Conservation (phyloP, 2,113 vertebrate genomes). For the Trichomycterus rosablanca region DNA sequence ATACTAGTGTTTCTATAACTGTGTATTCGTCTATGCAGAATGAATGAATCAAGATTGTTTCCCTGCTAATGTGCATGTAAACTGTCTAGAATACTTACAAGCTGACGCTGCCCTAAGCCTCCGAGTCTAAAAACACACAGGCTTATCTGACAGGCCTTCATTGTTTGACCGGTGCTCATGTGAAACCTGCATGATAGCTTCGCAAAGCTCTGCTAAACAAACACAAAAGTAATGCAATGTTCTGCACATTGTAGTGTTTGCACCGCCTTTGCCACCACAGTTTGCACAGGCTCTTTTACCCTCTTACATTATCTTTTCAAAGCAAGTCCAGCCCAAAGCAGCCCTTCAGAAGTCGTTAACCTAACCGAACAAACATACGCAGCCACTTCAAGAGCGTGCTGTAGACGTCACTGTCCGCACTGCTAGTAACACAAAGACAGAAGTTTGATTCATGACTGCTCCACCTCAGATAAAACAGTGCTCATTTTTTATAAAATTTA, state of each 20-base stretch:
- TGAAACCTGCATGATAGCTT: slow-evolving; percentile 42
- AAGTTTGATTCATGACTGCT: background rate
- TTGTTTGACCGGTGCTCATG: slow-evolving; percentile 36
- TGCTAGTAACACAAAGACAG: too few species aligned
- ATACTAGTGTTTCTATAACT: too few species aligned
- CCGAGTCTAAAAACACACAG: slow-evolving; percentile 25
- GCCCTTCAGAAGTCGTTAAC: slow-evolving; percentile 16
- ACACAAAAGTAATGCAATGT: slow-evolving; percentile 48
- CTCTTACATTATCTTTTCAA: slow-evolving; percentile 55
- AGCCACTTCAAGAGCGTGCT: slow-evolving; percentile 10
- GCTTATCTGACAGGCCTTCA: slow-evolving; percentile 48
- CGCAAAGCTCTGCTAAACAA: slow-evolving; percentile 39
- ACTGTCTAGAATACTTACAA: slow-evolving; percentile 23
- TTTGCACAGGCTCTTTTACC: slow-evolving; percentile 57
- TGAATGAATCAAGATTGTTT: too few species aligned
- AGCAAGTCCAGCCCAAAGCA: slow-evolving; percentile 30
- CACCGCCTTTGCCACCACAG: too few species aligned
- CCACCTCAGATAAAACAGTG: too few species aligned
- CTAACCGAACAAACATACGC: slow-evolving; percentile 25
- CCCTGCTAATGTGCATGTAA: background rate
- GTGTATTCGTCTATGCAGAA: too few species aligned
- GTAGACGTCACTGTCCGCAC: background rate
- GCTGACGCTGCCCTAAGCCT: slow-evolving; percentile 2
- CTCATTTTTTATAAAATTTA: too few species aligned
- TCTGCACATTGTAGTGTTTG: slow-evolving; percentile 40